Evolutionary conservation across 2,797 vertebrate genomes (phyloP).

Genomic region (Danio kyathit): DNA sequence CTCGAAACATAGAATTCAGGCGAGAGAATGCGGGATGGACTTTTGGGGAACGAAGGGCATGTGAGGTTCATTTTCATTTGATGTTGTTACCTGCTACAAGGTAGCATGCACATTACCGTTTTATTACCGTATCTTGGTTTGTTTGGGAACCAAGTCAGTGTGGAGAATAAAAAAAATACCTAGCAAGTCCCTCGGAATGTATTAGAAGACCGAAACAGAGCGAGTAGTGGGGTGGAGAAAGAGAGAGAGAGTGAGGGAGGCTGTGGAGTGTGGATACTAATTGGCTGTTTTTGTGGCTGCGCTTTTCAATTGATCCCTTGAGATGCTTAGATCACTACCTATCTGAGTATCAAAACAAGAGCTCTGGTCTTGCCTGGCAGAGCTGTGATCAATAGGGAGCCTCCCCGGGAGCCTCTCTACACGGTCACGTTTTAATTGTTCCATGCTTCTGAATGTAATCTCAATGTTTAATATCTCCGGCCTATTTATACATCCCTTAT

Average conservation of each 20-base stretch:
- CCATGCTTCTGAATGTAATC: slow-evolving; percentile 48
- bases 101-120: slow-evolving; percentile 68
- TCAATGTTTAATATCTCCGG: slow-evolving; percentile 49
- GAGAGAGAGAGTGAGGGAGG: slow-evolving; percentile 49
- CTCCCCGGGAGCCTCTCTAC: slow-evolving; percentile 39
- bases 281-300: slow-evolving; percentile 79
- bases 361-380: slow-evolving; percentile 49
- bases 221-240: background rate
- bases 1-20: slow-evolving; percentile 54
- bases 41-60: slow-evolving; percentile 70
- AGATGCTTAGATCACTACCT: slow-evolving; percentile 79
- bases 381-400: slow-evolving; percentile 70
- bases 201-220: slow-evolving; percentile 50
- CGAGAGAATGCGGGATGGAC: slow-evolving; percentile 56
- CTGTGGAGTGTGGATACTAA: slow-evolving; percentile 76
- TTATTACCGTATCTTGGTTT: slow-evolving; percentile 55
- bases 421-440: slow-evolving; percentile 46
- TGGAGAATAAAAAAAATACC: slow-evolving; percentile 65
- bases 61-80: slow-evolving; percentile 84
- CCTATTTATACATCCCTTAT: slow-evolving; percentile 45
- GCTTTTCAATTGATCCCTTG: slow-evolving; percentile 80
- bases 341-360: slow-evolving; percentile 76
- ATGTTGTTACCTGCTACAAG: slow-evolving; percentile 49
- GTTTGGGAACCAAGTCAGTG: slow-evolving; percentile 64
- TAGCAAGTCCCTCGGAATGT: slow-evolving; percentile 73